A percentile compares a stretch with the other conserved stretches of the same genome.
phyloP scores from a whole-genome alignment of 2,888 invertebrate genomes.

The Antitype chi region DNA sequence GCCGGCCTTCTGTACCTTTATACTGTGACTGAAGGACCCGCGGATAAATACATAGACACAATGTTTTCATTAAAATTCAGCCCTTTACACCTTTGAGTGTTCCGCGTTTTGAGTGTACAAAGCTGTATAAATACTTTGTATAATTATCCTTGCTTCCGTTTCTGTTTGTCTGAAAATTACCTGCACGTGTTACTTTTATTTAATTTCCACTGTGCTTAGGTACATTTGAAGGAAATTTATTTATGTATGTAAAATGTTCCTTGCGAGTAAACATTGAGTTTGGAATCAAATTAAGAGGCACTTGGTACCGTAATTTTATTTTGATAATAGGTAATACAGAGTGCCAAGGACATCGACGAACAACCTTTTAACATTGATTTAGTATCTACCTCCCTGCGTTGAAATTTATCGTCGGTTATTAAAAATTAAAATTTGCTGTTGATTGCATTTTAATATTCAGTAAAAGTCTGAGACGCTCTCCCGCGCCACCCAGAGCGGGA shows the following conservation, averaged over 20 bases:
- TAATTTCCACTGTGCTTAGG: constrained; percentile 17
- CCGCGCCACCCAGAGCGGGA: too few species aligned
- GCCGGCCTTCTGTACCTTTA: not conserved
- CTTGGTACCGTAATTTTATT: not conserved
- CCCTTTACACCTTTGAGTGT: constrained; percentile 31
- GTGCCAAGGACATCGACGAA: too few species aligned
- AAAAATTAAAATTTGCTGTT: too few species aligned
- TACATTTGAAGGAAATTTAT: not conserved
- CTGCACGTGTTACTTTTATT: constrained; percentile 20
- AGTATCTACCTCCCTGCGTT: too few species aligned
- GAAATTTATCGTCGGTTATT: too few species aligned
- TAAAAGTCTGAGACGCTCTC: too few species aligned
- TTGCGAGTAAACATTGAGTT: not conserved
- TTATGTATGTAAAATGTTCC: constrained; percentile 8
- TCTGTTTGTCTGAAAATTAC: constrained; percentile 27
- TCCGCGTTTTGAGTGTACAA: constrained; percentile 4
- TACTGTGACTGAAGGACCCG: not conserved
- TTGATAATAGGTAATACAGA: too few species aligned
- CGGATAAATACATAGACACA: constrained; percentile 5
- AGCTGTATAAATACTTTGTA: constrained; percentile 27
- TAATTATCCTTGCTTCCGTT: constrained; percentile 14
- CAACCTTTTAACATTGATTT: too few species aligned
- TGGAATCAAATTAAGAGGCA: not conserved
- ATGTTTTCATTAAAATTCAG: constrained; percentile 46
- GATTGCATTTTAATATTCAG: too few species aligned